Evolutionary conservation across 2,888 invertebrate genomes (phyloP).

Genomic region (Boloria euphrosyne): DNA sequence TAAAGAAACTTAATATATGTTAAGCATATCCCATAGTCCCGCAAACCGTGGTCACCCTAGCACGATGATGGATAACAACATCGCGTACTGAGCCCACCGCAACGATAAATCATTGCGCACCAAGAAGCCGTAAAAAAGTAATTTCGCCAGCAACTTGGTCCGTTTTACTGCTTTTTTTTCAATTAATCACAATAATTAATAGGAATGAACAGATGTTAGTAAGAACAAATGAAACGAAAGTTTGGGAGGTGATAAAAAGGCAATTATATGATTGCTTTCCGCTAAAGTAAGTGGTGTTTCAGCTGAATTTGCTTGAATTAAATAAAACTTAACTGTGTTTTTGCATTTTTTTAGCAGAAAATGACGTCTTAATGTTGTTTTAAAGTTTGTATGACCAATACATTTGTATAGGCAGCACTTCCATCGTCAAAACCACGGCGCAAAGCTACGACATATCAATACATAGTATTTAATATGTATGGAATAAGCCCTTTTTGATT

Average conservation of each 20-base stretch:
- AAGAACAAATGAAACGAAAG: slow-evolving; percentile 25
- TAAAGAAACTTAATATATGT: neutral
- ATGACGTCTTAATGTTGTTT: no score
- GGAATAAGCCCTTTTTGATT: no score
- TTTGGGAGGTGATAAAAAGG: slow-evolving; percentile 8
- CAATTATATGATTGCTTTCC: slow-evolving; percentile 6
- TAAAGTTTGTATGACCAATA: no score
- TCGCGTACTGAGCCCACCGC: slow-evolving; percentile 50
- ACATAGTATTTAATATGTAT: no score
- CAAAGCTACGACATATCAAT: no score
- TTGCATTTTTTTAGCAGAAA: no score
- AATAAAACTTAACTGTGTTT: no score
- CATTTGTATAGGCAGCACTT: no score
- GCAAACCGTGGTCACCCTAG: slow-evolving; percentile 45
- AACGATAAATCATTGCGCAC: slow-evolving; percentile 62
- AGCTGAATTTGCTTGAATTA: neutral
- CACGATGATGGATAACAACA: slow-evolving; percentile 62
- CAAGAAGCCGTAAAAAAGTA: slow-evolving; percentile 57
- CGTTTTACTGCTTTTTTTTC: slow-evolving; percentile 41
- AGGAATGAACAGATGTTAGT: slow-evolving; percentile 28
- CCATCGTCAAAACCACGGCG: no score
- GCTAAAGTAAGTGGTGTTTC: neutral
- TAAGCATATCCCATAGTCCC: neutral
- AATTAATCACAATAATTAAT: slow-evolving; percentile 38
- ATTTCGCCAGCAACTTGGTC: slow-evolving; percentile 50